Base-by-base conservation (phyloP, 2,797 vertebrate genomes). In the Rhinella marina region DNA sequence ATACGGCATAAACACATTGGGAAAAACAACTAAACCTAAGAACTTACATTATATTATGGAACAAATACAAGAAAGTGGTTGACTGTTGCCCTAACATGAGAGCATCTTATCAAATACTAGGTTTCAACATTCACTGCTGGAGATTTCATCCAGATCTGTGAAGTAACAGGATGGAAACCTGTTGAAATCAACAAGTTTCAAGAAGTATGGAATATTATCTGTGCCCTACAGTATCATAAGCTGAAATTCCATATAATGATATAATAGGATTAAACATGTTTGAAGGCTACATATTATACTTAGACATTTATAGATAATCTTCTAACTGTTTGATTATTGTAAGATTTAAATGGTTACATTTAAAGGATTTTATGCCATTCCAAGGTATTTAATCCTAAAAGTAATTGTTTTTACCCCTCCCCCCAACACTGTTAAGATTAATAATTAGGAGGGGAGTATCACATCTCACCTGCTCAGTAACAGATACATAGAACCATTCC, bases 391-490 rank as follows among this genome's bases (percentile, higher is more conserved):
- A 85, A 77, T 77, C 73, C 73, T 27, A 66, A 57, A 54, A 66
- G 84, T 50, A 64, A 21, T 64, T 85, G 59, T 23, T 25, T 41
- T 72, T 54, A 12, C 29, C 48, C 84, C 76, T 14, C 11, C 48
- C 21, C 14, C 61, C 14, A 52, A 13, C 75, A 80, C 19, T 57
- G 16, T 54, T n/a, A 57, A 9, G 64, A 79, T 80, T 56, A 80
- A 12, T n/a, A 85, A 62, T 77, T 62, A 50, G 41, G 25, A 62
- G 50, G 16, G 14, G 29, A 68, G 66, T 68, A 79, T 25, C 27
- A n/a, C 72, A 10, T 73, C 88, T 87, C 64, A 89, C 88, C 88
- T 87, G 88, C 76, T 81, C 12, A 61, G 25, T 70, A n/a, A 70
- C 77, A 57, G 83, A 85, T 64, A 82, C 57, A 17, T 81, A 88